Conservation (phyloP, 2,888 invertebrate species). For the Fragum whitleyi region DNA sequence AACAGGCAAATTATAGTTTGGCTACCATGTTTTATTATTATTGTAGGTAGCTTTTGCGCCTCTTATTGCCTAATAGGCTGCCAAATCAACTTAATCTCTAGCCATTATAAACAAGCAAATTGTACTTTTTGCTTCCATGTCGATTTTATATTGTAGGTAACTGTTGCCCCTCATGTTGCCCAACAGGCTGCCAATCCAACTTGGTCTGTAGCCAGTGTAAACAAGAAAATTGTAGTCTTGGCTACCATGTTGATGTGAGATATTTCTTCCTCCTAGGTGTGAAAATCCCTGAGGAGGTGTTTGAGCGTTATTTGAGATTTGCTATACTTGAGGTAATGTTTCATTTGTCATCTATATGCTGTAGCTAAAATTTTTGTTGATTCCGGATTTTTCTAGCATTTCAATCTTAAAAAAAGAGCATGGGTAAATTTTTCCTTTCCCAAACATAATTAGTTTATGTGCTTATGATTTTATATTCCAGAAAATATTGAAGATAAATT, state of each 20-base stretch:
- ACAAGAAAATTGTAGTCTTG: slow-evolving; percentile 50
- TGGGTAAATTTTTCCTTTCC: too few relatives aligned
- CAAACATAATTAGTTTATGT: too few relatives aligned
- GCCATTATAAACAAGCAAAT: slow-evolving; percentile 34
- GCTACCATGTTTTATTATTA: too few relatives aligned
- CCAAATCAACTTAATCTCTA: slow-evolving; percentile 62
- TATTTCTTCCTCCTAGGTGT: slow-evolving; percentile 75
- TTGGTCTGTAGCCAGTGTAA: slow-evolving; percentile 61
- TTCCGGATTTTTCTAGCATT: too few relatives aligned
- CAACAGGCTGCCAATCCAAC: slow-evolving; percentile 62
- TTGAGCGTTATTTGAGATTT: slow-evolving; percentile 64
- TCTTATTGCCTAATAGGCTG: slow-evolving; percentile 67
- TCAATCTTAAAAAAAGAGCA: too few relatives aligned
- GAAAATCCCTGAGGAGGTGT: slow-evolving; percentile 71
- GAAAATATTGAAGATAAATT: too few relatives aligned
- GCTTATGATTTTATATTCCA: too few relatives aligned
- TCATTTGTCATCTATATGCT: too few relatives aligned
- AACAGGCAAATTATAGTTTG: too few relatives aligned
- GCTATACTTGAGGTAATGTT: slow-evolving; percentile 64
- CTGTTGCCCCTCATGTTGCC: slow-evolving; percentile 73
- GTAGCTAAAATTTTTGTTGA: too few relatives aligned
- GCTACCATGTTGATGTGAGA: slow-evolving; percentile 69
- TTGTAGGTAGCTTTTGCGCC: too few relatives aligned
- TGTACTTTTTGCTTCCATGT: slow-evolving; percentile 69
- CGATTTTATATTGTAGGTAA: slow-evolving; percentile 62